Evolutionary conservation across 2,113 vertebrate genomes (phyloP).

Genomic region (Triplophysa dalaica): DNA sequence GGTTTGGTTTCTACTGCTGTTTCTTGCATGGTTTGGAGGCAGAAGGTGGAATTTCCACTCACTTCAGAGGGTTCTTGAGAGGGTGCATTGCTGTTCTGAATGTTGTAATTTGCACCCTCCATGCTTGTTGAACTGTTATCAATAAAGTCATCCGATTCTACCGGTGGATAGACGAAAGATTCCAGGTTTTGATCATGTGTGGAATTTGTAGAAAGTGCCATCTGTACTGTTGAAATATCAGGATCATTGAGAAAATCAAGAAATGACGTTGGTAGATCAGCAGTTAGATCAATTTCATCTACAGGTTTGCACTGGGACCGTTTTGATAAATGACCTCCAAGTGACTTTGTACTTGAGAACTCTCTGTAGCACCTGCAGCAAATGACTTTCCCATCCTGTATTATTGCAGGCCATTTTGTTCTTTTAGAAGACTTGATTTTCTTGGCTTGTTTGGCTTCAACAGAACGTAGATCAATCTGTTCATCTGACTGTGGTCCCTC

Average conservation of each 20-base stretch:
- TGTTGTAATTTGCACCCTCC: slow-evolving; percentile 61
- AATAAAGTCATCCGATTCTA: slow-evolving; percentile 46
- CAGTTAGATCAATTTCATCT: slow-evolving; percentile 88
- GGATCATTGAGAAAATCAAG: slow-evolving; percentile 92
- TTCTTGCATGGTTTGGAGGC: slow-evolving; percentile 49
- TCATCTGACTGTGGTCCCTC: slow-evolving; percentile 39
- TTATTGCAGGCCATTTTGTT: slow-evolving; percentile 97
- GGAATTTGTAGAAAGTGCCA: slow-evolving; percentile 52
- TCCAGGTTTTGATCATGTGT: slow-evolving; percentile 30
- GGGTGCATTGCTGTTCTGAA: slow-evolving; percentile 64
- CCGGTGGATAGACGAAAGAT: slow-evolving; percentile 27
- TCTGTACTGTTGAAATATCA: slow-evolving; percentile 67
- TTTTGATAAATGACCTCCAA: slow-evolving; percentile 96
- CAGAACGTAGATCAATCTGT: slow-evolving; percentile 45
- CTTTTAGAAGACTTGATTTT: slow-evolving; percentile 82
- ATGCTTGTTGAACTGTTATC: slow-evolving; percentile 53
- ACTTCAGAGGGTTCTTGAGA: slow-evolving; percentile 61
- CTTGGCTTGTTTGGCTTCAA: slow-evolving; percentile 82
- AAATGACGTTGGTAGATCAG: slow-evolving; percentile 87
- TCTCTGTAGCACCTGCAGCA: slow-evolving; percentile 96
- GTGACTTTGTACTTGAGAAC: slow-evolving; percentile 95
- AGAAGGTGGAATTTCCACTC: slow-evolving; percentile 49
- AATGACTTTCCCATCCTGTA: slow-evolving; percentile 96
- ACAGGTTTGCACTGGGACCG: slow-evolving; percentile 92
- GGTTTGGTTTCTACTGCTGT: slow-evolving; percentile 47